Base-by-base conservation (phyloP, 2,797 vertebrate species). In the Peromyscus melanophrys region DNA sequence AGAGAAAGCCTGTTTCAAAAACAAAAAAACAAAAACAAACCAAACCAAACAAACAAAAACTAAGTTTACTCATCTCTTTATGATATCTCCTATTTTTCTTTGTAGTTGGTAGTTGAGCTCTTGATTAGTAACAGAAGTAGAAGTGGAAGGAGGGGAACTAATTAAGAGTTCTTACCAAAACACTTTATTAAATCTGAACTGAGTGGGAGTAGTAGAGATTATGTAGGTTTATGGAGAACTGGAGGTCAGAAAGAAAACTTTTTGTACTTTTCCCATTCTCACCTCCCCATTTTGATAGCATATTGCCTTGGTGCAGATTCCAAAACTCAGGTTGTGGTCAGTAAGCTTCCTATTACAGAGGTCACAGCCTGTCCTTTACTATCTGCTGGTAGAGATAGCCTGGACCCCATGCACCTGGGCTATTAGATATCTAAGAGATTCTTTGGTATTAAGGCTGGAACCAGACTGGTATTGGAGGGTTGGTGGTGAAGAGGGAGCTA, bases 331-430 rank as follows among this genome's bases (percentile, higher is more conserved):
- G 34, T 69, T 92, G 19, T 95, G 75, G 59, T 91, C 81, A 63
- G 37, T 92, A 95, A 94, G 19, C 80, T 87, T 95, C 57, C 49
- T 71, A 78, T 34, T 92, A 87, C n/a, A 80, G 81, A 73, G 85
- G 23, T 75, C 73, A 93, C 5, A 95, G 84, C n/a, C 75, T 85
- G 14, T 34, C 61, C 4, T 94, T 96, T 82, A 93, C 89, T 95
- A 75, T 52, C 89, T 96, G 31, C 31, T 93, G 69, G n/a, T 81
- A 85, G 76, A 96, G 52, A 82, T 77, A 95, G 87, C n/a, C 88
- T 69, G 85, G 77, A 94, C 61, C 19, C 77, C n/a, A 88, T 83
- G 27, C 6, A 93, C 61, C 69, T 93, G 69, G 75, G 65, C 46
- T 89, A 37, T 89, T 96, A 88, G 34, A 31, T 90, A 88, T 90